Evolutionary conservation across 2,888 invertebrate species (phyloP).

Genomic region (Exocentrus adspersus): DNA sequence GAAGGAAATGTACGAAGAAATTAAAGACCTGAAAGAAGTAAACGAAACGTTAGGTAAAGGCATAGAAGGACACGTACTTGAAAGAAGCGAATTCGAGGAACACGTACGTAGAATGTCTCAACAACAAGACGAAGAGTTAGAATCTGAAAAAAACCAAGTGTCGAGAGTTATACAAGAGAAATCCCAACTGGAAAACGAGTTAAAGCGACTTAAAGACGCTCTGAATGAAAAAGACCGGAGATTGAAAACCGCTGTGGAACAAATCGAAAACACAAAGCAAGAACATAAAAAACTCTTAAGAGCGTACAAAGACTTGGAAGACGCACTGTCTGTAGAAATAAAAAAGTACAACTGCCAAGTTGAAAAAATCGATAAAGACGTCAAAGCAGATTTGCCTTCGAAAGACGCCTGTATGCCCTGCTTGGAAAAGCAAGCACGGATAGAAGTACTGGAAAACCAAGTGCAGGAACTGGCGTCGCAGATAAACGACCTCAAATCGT

Average conservation of each 20-base stretch:
- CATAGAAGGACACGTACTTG: conserved; percentile 11
- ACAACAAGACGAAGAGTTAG: conserved; percentile 18
- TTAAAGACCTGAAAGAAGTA: conserved; percentile 21
- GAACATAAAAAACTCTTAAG: conserved; percentile 39
- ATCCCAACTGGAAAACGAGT: conserved; percentile 8
- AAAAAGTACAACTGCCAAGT: conserved; percentile 26
- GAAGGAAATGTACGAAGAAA: conserved; percentile 29
- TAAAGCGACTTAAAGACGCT: conserved; percentile 12
- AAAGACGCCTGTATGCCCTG: neutral
- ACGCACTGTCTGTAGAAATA: conserved; percentile 33
- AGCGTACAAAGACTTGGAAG: conserved; percentile 41
- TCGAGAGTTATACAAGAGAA: conserved; percentile 9
- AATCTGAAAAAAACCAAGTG: no score
- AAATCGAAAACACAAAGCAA: conserved; percentile 30
- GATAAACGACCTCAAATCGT: conserved; percentile 36
- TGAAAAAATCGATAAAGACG: conserved; percentile 1
- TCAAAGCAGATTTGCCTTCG: neutral
- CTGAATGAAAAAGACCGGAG: conserved; percentile 27
- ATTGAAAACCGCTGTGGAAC: conserved; percentile 13
- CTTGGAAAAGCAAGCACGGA: conserved; percentile 28
- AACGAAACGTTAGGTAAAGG: conserved; percentile 21
- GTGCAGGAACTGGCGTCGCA: conserved; percentile 32
- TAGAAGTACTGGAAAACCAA: conserved; percentile 27
- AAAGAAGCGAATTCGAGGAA: conserved; percentile 12
- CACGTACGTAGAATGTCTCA: conserved; percentile 15